Evolutionary conservation across 2,888 invertebrate species (phyloP), one percentile per base, ranked within the genome.

Genomic region (Stenotaenia linearis): DNA sequence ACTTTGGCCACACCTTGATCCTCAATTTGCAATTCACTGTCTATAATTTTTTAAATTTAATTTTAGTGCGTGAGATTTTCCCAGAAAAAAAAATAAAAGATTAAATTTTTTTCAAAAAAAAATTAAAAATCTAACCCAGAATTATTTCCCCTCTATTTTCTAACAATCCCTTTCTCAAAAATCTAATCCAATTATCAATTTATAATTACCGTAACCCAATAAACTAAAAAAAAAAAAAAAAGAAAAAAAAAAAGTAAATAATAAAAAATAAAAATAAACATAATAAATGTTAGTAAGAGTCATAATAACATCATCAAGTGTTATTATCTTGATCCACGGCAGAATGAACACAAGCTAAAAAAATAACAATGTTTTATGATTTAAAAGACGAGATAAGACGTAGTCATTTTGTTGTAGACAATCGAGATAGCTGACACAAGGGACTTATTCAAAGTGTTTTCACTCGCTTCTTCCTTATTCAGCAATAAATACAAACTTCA

Each of bases 261-360:
- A 15, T 1, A 45, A n/a, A 3, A 45, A 45, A 45, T 0, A 45
- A n/a, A 45, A 50, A 5, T 18, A 50, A 50, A n/a, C n/a, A 50
- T n/a, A 18, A 18, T 9, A 28, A 25, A 28, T 21, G n/a, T 28
- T 15, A 69, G 25, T 0, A 10, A 69, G 28, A 23, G 6, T 69
- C 12, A 25, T 69, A 69, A 69, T 28, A 28, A 69, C 69, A 69
- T 69, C 69, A 69, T 69, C 69, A 69, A 23, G 69, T 69, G 69
- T 15, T 50, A 69, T 69, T 69, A 69, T 69, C 69, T 69, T 69
- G 69, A 69, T 69, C 69, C 69, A 69, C 69, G 69, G 69, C 69
- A 69, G 69, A 69, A 28, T 69, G 69, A 69, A 69, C 69, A 69
- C 69, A 69, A 61, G 69, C 10, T 23, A 10, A 28, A 69, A 28